Evolutionary conservation across 2,113 vertebrate genomes (phyloP).

Genomic region (Isichthys henryi): DNA sequence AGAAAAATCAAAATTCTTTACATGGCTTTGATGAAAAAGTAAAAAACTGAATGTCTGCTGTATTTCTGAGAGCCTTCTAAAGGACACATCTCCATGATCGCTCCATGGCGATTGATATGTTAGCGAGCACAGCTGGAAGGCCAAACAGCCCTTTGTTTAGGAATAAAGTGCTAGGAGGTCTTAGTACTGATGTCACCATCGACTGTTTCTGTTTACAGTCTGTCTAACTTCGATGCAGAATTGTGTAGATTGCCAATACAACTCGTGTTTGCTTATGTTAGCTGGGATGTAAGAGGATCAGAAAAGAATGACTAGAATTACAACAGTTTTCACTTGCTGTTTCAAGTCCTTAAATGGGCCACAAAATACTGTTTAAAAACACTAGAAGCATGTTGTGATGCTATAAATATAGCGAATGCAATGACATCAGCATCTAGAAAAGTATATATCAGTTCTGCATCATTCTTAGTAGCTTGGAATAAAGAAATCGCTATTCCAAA

Average conservation of each 20-base stretch:
- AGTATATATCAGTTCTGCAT: background rate
- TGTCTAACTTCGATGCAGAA: background rate
- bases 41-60: background rate
- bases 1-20: background rate
- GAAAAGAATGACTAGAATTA: background rate
- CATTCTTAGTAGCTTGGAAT: background rate
- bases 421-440: background rate
- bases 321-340: conserved; percentile 1
- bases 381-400: background rate
- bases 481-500: background rate
- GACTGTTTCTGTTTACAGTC: background rate
- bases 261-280: background rate
- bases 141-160: background rate
- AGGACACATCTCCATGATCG: background rate
- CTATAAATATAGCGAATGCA: background rate
- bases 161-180: background rate
- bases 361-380: background rate
- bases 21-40: background rate
- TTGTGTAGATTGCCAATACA: background rate
- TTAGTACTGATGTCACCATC: background rate
- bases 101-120: background rate
- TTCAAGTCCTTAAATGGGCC: background rate
- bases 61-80: background rate
- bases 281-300: conserved; percentile 5
- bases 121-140: background rate